Evolutionary conservation across 1,140 invertebrate species (phyloP).

Genomic region (Heliconius himera): DNA sequence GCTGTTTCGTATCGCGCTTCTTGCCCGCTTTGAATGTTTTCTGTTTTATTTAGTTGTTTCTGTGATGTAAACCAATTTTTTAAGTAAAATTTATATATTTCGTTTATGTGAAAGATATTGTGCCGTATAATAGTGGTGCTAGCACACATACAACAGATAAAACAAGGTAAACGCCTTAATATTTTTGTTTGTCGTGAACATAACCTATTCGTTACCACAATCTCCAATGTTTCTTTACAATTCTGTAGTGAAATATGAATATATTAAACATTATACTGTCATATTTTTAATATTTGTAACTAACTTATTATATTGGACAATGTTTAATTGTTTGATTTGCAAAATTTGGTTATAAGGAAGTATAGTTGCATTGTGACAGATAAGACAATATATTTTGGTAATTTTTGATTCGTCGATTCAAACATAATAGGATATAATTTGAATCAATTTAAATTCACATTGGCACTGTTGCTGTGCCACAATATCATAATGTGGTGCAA

Average conservation of each 20-base stretch:
- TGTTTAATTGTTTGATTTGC: not conserved
- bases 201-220: conserved; percentile 65
- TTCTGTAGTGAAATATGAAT: not conserved
- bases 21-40: conserved; percentile 83
- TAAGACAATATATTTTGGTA: conserved; percentile 11
- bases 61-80: conserved; percentile 81
- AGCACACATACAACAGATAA: conserved; percentile 60
- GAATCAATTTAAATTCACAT: not conserved
- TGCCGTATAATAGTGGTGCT: conserved; percentile 72
- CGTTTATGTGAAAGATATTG: conserved; percentile 69
- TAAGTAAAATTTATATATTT: conserved; percentile 71
- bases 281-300: not conserved
- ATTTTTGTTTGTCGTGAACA: conserved; percentile 81
- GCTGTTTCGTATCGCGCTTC: conserved; percentile 82
- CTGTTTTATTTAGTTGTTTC: conserved; percentile 82
- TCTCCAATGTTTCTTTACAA: conserved; percentile 7
- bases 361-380: conserved; percentile 20
- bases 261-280: not conserved
- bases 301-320: not conserved
- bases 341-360: not conserved
- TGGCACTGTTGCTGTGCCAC: not conserved
- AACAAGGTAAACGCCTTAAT: conserved; percentile 80
- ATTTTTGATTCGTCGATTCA: not conserved
- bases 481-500: conserved; percentile 42
- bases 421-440: not conserved